Percentiles rank a stretch among this genome's conserved stretches.
These are phyloP conservation scores for Drosophila azteca DNA, from an alignment of 1,140 invertebrate species.

Conservation along the genomic window DNA sequence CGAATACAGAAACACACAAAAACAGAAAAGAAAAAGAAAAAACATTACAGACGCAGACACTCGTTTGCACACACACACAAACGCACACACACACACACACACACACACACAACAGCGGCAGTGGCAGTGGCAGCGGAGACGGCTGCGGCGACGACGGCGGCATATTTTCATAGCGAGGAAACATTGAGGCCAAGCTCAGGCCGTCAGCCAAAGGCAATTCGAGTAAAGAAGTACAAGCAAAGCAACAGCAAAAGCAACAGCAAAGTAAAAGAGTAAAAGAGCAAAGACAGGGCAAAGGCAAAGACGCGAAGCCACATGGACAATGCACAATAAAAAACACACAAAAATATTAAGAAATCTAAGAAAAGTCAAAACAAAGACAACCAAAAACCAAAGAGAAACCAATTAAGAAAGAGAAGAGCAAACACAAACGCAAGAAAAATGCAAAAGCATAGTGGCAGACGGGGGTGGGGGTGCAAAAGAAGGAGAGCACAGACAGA, in stretches of 20 bases:
- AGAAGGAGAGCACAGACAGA: too few relatives aligned
- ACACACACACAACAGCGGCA: conserved; percentile 1
- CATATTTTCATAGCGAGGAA: conserved; percentile 45
- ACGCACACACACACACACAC: background rate
- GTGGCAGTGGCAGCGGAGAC: too few relatives aligned
- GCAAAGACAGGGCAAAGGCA: conserved; percentile 43
- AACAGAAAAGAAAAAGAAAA: background rate
- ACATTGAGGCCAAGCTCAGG: conserved; percentile 69
- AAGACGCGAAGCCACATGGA: conserved; percentile 34
- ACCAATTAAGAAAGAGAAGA: too few relatives aligned
- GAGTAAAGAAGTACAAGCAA: conserved; percentile 21
- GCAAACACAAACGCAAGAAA: too few relatives aligned
- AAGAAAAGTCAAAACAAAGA: conserved; percentile 5
- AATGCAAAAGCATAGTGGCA: too few relatives aligned
- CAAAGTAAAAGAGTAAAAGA: conserved; percentile 32
- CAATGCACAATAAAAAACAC: conserved; percentile 33
- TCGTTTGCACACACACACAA: conserved; percentile 8
- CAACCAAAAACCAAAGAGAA: too few relatives aligned
- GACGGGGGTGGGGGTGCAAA: too few relatives aligned
- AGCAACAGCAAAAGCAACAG: conserved; percentile 38
- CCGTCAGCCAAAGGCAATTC: conserved; percentile 55
- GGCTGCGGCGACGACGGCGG: conserved; percentile 30
- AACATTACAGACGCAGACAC: conserved; percentile 33
- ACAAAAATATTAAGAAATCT: conserved; percentile 26
- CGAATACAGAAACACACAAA: conserved; percentile 17